phyloP scores from a whole-genome alignment of 1,140 invertebrate genomes.

The Diploscapter pachys region DNA sequence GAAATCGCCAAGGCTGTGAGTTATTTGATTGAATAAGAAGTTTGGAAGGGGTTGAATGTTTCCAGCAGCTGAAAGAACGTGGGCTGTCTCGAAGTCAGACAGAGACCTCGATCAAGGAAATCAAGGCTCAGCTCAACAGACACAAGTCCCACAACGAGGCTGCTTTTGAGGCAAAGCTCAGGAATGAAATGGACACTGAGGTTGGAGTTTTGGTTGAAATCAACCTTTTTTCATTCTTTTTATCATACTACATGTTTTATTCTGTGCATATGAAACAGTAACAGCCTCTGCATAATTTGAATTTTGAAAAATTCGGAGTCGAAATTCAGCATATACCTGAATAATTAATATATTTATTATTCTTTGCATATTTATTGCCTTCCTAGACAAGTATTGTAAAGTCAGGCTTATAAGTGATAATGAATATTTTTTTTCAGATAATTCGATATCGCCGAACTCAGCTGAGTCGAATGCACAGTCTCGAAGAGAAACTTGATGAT shows the following conservation, averaged over 20 bases:
- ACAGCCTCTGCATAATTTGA: no score
- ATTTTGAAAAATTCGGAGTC: no score
- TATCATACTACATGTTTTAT: no score
- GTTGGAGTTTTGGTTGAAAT: no score
- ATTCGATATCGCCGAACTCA: conserved; percentile 86
- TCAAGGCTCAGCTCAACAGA: conserved; percentile 83
- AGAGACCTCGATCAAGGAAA: conserved; percentile 40
- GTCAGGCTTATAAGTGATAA: no score
- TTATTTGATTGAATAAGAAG: background rate
- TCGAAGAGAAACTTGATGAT: conserved; percentile 83
- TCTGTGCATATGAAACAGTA: no score
- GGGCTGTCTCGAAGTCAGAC: conserved; percentile 35
- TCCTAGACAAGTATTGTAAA: no score
- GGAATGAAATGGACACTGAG: conserved; percentile 66
- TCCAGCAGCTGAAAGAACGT: conserved; percentile 46
- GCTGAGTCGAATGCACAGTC: conserved; percentile 76
- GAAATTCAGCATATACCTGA: no score
- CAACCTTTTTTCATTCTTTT: no score
- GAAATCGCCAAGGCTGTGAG: conserved; percentile 76
- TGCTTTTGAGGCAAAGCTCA: conserved; percentile 46
- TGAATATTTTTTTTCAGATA: conserved; percentile 67
- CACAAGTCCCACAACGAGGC: conserved; percentile 85
- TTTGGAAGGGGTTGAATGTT: background rate
- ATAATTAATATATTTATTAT: no score
- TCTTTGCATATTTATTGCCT: no score